Evolutionary conservation across 1,140 invertebrate genomes (phyloP), one percentile per base, ranked within the genome.

Genomic region (Mactra quadrangularis): DNA sequence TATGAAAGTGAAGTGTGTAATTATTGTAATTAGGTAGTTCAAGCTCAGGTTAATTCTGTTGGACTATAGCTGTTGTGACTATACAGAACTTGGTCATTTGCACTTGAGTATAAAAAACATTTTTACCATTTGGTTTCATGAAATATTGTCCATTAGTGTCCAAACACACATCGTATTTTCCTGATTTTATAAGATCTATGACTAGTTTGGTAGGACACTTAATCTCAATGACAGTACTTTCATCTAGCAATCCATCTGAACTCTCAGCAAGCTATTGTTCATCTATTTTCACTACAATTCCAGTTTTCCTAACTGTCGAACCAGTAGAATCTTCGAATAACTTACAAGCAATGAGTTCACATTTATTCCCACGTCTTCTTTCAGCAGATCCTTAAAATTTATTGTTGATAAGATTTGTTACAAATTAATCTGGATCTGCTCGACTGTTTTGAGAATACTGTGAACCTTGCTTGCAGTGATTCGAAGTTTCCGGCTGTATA

Each of bases 31-130:
- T n/a, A n/a, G n/a, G n/a, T n/a, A n/a, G n/a, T n/a, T n/a, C n/a
- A n/a, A n/a, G n/a, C n/a, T n/a, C n/a, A n/a, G n/a, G n/a, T n/a
- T n/a, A n/a, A n/a, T n/a, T n/a, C n/a, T n/a, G n/a, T n/a, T n/a
- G n/a, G n/a, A n/a, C n/a, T n/a, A n/a, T n/a, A n/a, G n/a, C n/a
- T n/a, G n/a, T 47, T 45, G 64, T 25, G 1, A 45, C 45, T 22
- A 38, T 68, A 47, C 64, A 68, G 41, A 35, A 68, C 64, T 45
- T 68, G 9, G 64, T 17, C 64, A 68, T 68, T 33, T 75, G 72
- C 22, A 75, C 72, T 25, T 75, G 53, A 1, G 72, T 41, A 22
- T 60, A 75, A 29, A 59, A 75, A 1, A 53, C 72, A 75, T 75
- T 75, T 60, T 60, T 75, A 13, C 72, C 72, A 19, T 60, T 75